Conservation (phyloP, 2,113 vertebrate species). For the Prochilodus magdalenae region DNA sequence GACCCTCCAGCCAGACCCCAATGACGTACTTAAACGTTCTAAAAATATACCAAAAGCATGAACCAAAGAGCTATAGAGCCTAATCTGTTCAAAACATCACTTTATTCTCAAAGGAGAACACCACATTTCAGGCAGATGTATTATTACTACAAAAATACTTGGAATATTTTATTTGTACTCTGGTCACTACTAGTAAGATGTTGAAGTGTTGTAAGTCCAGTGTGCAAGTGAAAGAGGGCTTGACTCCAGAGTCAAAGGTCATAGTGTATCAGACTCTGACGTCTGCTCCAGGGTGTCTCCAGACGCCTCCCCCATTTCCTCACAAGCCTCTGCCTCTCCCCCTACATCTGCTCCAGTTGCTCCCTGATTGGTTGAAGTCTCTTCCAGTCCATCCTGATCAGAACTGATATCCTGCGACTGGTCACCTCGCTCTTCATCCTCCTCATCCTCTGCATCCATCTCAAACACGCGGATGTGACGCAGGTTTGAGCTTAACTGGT, state of each 20-base stretch:
- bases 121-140: neutral
- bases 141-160: neutral
- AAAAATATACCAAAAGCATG: neutral
- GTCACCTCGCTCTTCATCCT: conserved; percentile 87
- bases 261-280: conserved; percentile 51
- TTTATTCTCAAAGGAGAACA: conserved; percentile 27
- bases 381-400: conserved; percentile 75
- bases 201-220: neutral
- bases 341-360: conserved; percentile 51
- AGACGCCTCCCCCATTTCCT: conserved; percentile 37
- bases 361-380: conserved; percentile 63
- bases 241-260: conserved; percentile 16
- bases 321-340: conserved; percentile 36
- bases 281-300: conserved; percentile 65
- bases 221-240: too few species aligned
- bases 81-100: neutral
- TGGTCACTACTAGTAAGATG: neutral
- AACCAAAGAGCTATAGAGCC: neutral
- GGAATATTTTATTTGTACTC: neutral
- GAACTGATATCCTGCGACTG: conserved; percentile 78
- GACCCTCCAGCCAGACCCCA: too few species aligned
- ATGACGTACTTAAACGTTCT: neutral
- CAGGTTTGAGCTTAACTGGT: conserved; percentile 91
- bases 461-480: conserved; percentile 94
- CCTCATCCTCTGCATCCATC: conserved; percentile 91